Percentiles rank a stretch among this genome's conserved stretches.
Evolutionary conservation across 2,113 vertebrate genomes (phyloP).

Genomic region (Nycticryphes semicollaris): DNA sequence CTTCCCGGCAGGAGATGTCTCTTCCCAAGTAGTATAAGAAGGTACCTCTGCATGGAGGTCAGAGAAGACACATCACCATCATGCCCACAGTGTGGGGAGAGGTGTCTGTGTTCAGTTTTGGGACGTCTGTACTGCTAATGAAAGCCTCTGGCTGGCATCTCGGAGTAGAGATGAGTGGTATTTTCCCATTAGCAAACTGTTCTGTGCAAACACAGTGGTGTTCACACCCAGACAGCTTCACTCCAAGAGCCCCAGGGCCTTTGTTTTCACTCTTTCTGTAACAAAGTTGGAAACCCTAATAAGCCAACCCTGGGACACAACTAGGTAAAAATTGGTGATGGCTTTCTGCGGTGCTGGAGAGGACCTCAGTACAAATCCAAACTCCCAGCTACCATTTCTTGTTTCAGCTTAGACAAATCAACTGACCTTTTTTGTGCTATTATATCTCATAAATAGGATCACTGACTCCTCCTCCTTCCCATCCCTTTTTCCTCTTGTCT

Average conservation of each 20-base stretch:
- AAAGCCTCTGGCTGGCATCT: not conserved
- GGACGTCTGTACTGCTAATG: not conserved
- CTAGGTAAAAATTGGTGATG: not conserved
- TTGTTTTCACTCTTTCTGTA: not conserved
- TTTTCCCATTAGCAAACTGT: not conserved
- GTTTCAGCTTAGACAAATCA: not conserved
- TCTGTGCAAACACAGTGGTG: not conserved
- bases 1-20: not conserved
- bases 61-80: not conserved
- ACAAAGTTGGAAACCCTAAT: not conserved
- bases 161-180: not conserved
- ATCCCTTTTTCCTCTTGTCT: not conserved
- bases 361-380: not conserved
- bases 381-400: not conserved
- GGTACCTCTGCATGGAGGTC: not conserved
- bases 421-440: not conserved
- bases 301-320: not conserved
- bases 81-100: not conserved
- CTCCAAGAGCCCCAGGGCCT: not conserved
- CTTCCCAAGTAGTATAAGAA: not conserved
- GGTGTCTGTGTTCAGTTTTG: not conserved
- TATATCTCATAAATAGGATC: not conserved
- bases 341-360: not conserved
- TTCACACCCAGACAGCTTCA: not conserved
- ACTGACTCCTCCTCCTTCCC: not conserved